phyloP scores from a whole-genome alignment of 2,888 invertebrate genomes.

The Sthenelais limicola region DNA sequence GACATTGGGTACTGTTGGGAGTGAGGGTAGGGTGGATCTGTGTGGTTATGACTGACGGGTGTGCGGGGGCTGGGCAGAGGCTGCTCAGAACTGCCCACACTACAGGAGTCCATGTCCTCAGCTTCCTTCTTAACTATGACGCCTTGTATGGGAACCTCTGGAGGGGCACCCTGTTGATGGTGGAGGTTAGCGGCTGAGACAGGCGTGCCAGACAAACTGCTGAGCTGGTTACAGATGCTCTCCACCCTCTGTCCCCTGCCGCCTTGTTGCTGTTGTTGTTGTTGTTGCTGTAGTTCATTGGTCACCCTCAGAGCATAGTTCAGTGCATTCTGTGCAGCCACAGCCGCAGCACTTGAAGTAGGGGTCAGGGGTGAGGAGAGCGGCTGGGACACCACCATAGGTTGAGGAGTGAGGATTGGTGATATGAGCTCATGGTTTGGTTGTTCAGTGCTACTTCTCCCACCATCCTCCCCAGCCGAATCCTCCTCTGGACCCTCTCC shows the following conservation, averaged over 20 bases:
- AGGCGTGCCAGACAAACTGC: constrained; percentile 46
- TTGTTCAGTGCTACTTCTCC: constrained; percentile 21
- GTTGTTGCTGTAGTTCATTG: neutral
- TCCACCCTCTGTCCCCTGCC: constrained; percentile 51
- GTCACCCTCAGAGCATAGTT: constrained; percentile 20
- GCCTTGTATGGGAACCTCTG: constrained; percentile 39
- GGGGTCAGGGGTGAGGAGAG: neutral
- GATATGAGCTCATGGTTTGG: constrained; percentile 35
- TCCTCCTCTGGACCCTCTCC: constrained; percentile 22
- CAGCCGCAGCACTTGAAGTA: constrained; percentile 41
- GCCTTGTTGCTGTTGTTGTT: constrained; percentile 1
- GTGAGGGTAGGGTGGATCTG: constrained; percentile 21
- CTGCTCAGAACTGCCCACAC: constrained; percentile 18
- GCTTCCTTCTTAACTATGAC: constrained; percentile 50
- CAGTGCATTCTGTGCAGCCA: constrained; percentile 50
- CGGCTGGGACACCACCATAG: neutral
- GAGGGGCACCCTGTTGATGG: constrained; percentile 20
- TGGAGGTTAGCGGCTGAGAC: constrained; percentile 36
- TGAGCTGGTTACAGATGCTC: constrained; percentile 58
- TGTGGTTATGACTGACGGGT: neutral
- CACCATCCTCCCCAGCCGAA: constrained; percentile 20
- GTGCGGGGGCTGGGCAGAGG: constrained; percentile 18
- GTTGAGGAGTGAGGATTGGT: neutral
- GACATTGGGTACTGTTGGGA: constrained; percentile 20
- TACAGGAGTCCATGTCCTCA: constrained; percentile 36